Base-by-base conservation (phyloP, 2,113 vertebrate genomes). In the Xenopus borealis region DNA sequence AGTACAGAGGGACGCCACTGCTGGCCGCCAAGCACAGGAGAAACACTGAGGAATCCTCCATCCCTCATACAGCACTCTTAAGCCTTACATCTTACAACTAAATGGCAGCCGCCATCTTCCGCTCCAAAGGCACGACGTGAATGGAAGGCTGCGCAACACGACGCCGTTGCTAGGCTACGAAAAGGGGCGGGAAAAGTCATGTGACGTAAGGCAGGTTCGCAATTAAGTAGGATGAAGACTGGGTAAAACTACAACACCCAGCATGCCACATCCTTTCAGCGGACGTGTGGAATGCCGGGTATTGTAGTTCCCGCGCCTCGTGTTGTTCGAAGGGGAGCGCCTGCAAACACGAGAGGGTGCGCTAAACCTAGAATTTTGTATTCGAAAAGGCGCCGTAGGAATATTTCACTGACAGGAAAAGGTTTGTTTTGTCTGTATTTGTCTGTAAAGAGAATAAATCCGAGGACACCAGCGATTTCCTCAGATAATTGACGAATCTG, bases 1-100 rank as follows among this genome's bases (percentile, higher is more conserved):
- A 94, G 81, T 94, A 96, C 3, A 96, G 86, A 1, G 95, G 95
- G 3, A 96, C 93, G 3, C 95, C 94, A 30, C 94, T 95, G 80
- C 85, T 89, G 50, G 95, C 89, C 4, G 94, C 92, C 59, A 96
- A 91, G 83, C 94, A 96, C 58, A 96, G 80, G 9, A 96, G 87
- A 80, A 94, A 92, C 3, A 91, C 82, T 0, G 86, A 82, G 0
- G 86, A 86, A 11, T 88, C 86, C 80, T 87, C 70, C 69, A 71
- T 78, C 12, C 67, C 70, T 0, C 57, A 18, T 11, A 69, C 30
- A 81, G 81, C 33, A 17, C 44, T 14, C 16, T 16, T 10, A 17
- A 19, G 44, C n/a, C 0, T 16, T 14, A 16, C 20, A n/a, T 40
- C 33, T 1, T 12, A 14, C 1, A 53, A 19, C 10, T 27, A 46